These are phyloP conservation scores for Melitaea cinxia DNA, from an alignment of 1,140 invertebrate genomes.

Conservation along the genomic window DNA sequence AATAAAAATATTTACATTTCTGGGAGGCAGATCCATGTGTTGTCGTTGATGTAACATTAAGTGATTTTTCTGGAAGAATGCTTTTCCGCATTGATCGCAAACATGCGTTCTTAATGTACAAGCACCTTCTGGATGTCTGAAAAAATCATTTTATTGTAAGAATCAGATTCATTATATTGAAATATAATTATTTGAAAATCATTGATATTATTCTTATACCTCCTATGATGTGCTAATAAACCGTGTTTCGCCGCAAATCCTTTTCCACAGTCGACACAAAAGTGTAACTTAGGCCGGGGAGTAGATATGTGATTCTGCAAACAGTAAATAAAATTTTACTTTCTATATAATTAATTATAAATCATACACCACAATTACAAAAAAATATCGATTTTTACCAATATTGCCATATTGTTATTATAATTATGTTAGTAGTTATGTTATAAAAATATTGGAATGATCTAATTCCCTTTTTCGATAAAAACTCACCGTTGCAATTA, in stretches of 20 bases:
- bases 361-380: too few relatives aligned
- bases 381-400: too few relatives aligned
- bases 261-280: conserved; percentile 91
- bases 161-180: too few relatives aligned
- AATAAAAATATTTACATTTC: conserved; percentile 66
- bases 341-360: too few relatives aligned
- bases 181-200: too few relatives aligned
- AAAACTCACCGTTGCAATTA: conserved; percentile 72
- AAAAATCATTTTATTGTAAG: conserved; percentile 1
- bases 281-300: conserved; percentile 87
- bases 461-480: too few relatives aligned
- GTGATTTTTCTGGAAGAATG: conserved; percentile 93
- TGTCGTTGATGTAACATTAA: conserved; percentile 90
- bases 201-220: conserved; percentile 60
- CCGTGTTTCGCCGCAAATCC: conserved; percentile 92
- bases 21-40: conserved; percentile 88
- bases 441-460: too few relatives aligned
- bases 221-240: conserved; percentile 87
- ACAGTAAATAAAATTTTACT: neutral
- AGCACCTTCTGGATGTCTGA: conserved; percentile 88
- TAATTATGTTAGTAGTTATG: too few relatives aligned
- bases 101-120: conserved; percentile 91
- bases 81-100: conserved; percentile 92
- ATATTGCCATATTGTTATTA: too few relatives aligned
- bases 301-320: conserved; percentile 66